Base-by-base conservation (phyloP, 1,140 invertebrate species). In the Coboldia fuscipes region DNA sequence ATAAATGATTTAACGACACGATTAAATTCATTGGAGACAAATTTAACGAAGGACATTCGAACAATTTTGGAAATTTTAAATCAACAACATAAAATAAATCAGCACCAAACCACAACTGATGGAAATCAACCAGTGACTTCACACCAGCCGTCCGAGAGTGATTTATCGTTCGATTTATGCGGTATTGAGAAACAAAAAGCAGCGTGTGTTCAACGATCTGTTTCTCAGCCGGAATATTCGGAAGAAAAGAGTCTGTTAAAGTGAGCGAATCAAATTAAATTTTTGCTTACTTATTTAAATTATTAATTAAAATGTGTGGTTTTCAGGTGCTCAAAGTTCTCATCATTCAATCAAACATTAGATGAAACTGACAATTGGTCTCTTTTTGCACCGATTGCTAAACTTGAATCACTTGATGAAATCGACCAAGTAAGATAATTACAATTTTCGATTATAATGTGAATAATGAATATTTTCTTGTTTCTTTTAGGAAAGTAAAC, bases 381-480 rank as follows among this genome's bases (percentile, higher is more conserved):
- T 15, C 22, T 36, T 1, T 39, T 39, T 36, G 69, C 70, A 23
- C 70, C 70, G 16, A 72, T 72, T 34, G 70, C 69, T 20, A 66
- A 66, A 43, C 52, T 72, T 38, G 70, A 73, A 42, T 72, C 69
- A 13, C 50, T 73, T 32, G 70, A 73, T 41, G 70, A 73, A 49
- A 57, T 72, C 36, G 68, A 71, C 48, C 58, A 56, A 46, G 54
- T 56, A 47, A 33, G 38, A 33, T 33, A 21, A 32, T 17, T 31
- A 14, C 8, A 16, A 5, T 14, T 29, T 29, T 14, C n/a, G 15
- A 12, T 29, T 29, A 13, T 29, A 3, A 29, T 29, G 15, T 14
- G 14, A 29, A 29, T 16, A 8, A 3, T 24, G 13, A 14, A n/a
- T 24, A 13, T 15, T 3, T 33, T 6, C 24, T 19, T 30, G 12